Base-by-base conservation (phyloP, 1,140 invertebrate species). In the Neodiprion pinetum region DNA sequence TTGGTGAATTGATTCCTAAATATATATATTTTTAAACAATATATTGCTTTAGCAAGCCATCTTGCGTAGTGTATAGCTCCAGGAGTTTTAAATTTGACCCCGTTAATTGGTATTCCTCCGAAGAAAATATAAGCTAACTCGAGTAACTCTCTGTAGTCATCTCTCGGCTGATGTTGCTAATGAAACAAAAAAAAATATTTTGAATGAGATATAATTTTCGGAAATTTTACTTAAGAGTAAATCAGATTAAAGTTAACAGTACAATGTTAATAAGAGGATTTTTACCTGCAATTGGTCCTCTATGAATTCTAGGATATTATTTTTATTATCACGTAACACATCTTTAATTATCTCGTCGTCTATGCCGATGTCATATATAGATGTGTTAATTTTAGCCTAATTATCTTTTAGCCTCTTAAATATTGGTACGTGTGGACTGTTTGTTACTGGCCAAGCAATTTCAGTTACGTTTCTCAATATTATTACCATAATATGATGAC, bases 11-110 rank as follows among this genome's bases (percentile, higher is more conserved):
- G 17, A 17, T 17, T 17, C 17, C 17, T 17, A 17, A 17, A 17
- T 17, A 17, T 17, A 17, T 17, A 17, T 17, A 17, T 17, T 17
- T 17, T 17, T 17, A 17, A 17, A 21, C 66, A 73, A 75, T 87
- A 87, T 67, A 87, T 80, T 40, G 83, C 82, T 79, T 83, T 87
- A 75, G 84, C 79, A 81, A 87, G 84, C 83, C 85, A 87, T 48
- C 85, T 69, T 48, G 85, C 82, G 71, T 82, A 77, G 79, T 85
- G 80, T 72, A 88, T 77, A 50, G 83, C 77, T 73, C 81, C 80
- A 72, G 82, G 81, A 72, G 53, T 66, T 28, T 69, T 50, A 76
- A 84, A 81, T 28, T 72, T 61, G 49, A 83, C 67, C 61, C 73
- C 74, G 14, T 47, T 67, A 1, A 66, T 40, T 17, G 67, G 68